These are phyloP conservation scores for Protodeltote pygarga DNA, from an alignment of 2,888 invertebrate genomes.

Conservation along the genomic window DNA sequence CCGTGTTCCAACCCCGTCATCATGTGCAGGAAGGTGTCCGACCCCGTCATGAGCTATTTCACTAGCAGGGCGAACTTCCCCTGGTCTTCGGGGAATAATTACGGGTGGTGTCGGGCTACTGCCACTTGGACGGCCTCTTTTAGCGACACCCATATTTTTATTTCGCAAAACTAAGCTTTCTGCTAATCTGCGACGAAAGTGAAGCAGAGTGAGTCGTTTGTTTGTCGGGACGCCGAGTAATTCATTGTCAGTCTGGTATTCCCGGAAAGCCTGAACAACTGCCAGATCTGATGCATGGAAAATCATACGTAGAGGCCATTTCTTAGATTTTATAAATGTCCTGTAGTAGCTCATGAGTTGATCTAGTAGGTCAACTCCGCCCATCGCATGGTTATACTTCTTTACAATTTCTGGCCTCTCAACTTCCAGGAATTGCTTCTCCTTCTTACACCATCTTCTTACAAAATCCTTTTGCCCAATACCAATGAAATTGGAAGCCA, in stretches of 20 bases:
- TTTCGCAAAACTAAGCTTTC: slow-evolving; percentile 44
- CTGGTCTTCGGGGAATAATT: slow-evolving; percentile 46
- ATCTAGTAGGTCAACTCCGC: slow-evolving; percentile 55
- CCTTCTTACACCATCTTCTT: slow-evolving; percentile 42
- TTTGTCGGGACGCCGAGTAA: slow-evolving; percentile 37
- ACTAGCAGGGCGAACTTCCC: slow-evolving; percentile 39
- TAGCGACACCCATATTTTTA: slow-evolving; percentile 37
- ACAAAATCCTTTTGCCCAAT: slow-evolving; percentile 42
- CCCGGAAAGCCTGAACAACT: slow-evolving; percentile 41
- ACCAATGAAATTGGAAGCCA: slow-evolving; percentile 47
- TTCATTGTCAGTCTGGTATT: slow-evolving; percentile 42
- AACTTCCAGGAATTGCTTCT: slow-evolving; percentile 40
- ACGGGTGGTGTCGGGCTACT: slow-evolving; percentile 34
- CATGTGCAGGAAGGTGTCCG: slow-evolving; percentile 48
- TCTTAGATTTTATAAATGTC: slow-evolving; percentile 55
- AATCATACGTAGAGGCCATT: slow-evolving; percentile 55
- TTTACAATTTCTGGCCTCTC: slow-evolving; percentile 50
- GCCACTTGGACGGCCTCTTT: slow-evolving; percentile 47
- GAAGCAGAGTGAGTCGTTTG: slow-evolving; percentile 41
- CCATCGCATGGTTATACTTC: slow-evolving; percentile 57
- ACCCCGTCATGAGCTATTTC: slow-evolving; percentile 47
- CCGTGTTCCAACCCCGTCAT: slow-evolving; percentile 39
- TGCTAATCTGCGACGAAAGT: slow-evolving; percentile 42
- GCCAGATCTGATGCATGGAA: slow-evolving; percentile 49
- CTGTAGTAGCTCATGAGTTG: slow-evolving; percentile 56